Conservation (phyloP, 2,888 invertebrate genomes). For the Anodontia alba region DNA sequence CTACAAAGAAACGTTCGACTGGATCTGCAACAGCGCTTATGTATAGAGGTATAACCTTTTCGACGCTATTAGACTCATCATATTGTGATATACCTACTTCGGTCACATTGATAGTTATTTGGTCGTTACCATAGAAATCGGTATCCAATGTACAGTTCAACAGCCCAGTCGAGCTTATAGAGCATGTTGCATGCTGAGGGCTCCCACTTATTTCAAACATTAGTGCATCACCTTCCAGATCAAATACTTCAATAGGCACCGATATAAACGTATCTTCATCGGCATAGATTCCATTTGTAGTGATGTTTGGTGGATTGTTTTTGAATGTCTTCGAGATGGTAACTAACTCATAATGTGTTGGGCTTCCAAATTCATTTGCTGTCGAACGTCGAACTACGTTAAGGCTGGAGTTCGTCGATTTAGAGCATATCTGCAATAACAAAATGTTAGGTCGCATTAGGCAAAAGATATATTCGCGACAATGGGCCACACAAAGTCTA, state of each 20-base stretch:
- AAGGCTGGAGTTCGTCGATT: neutral
- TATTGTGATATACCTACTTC: conserved; percentile 41
- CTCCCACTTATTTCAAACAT: conserved; percentile 39
- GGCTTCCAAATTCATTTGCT: neutral
- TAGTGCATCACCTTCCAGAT: conserved; percentile 60
- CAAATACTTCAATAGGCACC: conserved; percentile 34
- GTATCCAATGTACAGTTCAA: conserved; percentile 46
- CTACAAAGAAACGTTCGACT: conserved; percentile 42
- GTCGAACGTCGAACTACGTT: neutral
- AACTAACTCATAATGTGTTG: conserved; percentile 24
- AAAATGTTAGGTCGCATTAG: too few relatives aligned
- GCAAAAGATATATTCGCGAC: too few relatives aligned
- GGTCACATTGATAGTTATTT: conserved; percentile 44
- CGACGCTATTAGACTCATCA: conserved; percentile 33
- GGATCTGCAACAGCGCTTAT: conserved; percentile 28
- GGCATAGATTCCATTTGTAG: conserved; percentile 31
- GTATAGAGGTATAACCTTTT: conserved; percentile 24
- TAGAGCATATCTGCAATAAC: neutral
- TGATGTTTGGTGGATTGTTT: conserved; percentile 43
- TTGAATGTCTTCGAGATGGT: conserved; percentile 31
- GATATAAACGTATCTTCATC: conserved; percentile 32
- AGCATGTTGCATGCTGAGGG: conserved; percentile 44
- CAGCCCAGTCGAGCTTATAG: conserved; percentile 45
- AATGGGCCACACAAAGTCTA: too few relatives aligned
- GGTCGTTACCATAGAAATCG: conserved; percentile 59